Conservation (phyloP, 2,888 invertebrate species). For the Brenthis daphne region DNA sequence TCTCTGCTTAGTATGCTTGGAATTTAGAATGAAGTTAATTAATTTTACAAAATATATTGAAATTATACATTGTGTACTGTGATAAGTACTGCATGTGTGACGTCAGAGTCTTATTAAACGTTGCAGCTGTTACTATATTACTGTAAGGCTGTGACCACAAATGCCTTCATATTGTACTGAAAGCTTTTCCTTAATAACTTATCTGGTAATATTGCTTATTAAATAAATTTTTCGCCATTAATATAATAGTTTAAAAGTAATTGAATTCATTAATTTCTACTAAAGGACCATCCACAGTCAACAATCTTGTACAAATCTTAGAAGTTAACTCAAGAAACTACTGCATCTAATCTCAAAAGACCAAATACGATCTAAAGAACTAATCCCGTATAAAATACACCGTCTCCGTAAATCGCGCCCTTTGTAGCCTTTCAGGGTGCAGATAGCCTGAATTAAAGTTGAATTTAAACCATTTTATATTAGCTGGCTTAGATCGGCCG, state of each 20-base stretch:
- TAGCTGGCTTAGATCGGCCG: slow-evolving; percentile 82
- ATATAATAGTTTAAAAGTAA: too few species aligned
- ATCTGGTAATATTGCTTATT: not conserved
- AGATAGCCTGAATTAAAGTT: slow-evolving; percentile 82
- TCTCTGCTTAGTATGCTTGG: not conserved
- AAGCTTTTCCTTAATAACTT: slow-evolving; percentile 2
- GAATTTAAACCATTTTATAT: slow-evolving; percentile 83
- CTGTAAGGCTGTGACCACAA: slow-evolving; percentile 6
- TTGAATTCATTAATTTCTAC: too few species aligned
- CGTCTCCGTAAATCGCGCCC: slow-evolving; percentile 80
- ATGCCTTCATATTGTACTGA: slow-evolving; percentile 8
- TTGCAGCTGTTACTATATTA: slow-evolving; percentile 27
- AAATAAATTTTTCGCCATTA: too few species aligned
- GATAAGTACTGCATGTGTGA: slow-evolving; percentile 5
- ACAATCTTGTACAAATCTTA: not conserved
- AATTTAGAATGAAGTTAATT: not conserved
- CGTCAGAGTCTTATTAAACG: slow-evolving; percentile 45
- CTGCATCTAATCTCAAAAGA: not conserved
- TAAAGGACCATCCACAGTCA: too few species aligned
- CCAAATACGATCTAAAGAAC: slow-evolving; percentile 22
- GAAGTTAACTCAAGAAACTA: not conserved
- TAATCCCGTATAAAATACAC: slow-evolving; percentile 57
- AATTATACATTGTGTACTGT: slow-evolving; percentile 6
- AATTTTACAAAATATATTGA: slow-evolving; percentile 5
- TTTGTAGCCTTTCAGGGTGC: slow-evolving; percentile 65